Base-by-base conservation (phyloP, 2,888 invertebrate species). In the Sipunculus nudus region DNA sequence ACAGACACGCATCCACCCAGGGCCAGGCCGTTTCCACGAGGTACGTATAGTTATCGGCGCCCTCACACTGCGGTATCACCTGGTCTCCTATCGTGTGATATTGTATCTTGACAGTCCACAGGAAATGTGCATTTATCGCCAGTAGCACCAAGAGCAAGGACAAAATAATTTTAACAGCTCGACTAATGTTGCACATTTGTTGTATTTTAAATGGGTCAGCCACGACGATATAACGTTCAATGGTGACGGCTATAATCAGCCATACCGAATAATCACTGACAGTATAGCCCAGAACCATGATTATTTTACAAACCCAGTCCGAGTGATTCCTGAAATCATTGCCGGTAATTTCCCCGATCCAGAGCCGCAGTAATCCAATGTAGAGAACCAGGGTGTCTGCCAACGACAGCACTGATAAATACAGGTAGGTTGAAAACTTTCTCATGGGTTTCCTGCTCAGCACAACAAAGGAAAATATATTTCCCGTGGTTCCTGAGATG, bases 401-500 rank as follows among this genome's bases (percentile, higher is more conserved):
- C 2, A 81, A 56, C 1, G 81, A 74, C 35, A 81, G 63, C 0
- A 76, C 76, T 29, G 75, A 73, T 28, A 81, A 66, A 59, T 79
- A 81, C 16, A 72, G 70, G 60, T 80, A 79, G 0, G 79, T 79
- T 13, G 80, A 80, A 13, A 75, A 73, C 48, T 77, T 69, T 25
- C 73, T 72, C 72, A 77, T 76, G 1, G 75, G 61, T 54, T 74
- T 73, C 47, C 76, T 71, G n/a, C 75, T 73, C 21, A 82, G 68
- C 25, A 80, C 75, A 39, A 73, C 63, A 59, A 80, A 78, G 8
- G 80, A 75, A 58, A 80, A 71, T 23, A 78, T 57, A 54, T 81
- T 81, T 16, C 81, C 81, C 35, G 80, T 67, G 3, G 78, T 78
- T 2, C 81, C 81, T n/a, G 80, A 54, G 6, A 78, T 48, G 25